A percentile compares a stretch with the other conserved stretches of the same genome.
These are phyloP conservation scores for Drosophila gaucha DNA, from an alignment of 2,888 invertebrate genomes.

Conservation along the genomic window DNA sequence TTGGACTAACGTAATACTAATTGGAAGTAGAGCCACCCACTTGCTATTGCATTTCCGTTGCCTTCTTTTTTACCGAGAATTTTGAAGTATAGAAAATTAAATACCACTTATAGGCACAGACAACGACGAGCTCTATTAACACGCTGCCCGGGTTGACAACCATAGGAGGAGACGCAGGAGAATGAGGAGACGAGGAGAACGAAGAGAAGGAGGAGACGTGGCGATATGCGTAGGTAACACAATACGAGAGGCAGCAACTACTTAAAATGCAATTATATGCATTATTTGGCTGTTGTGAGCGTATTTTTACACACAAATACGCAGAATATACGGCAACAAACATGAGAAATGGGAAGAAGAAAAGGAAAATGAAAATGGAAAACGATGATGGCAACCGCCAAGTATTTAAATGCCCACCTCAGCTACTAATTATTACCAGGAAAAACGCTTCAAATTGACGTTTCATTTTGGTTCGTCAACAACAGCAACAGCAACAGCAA, in stretches of 20 bases:
- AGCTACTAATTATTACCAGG: slow-evolving; percentile 84
- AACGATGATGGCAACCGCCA: slow-evolving; percentile 58
- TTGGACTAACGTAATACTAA: slow-evolving; percentile 21
- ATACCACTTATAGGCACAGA: slow-evolving; percentile 59
- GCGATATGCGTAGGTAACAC: slow-evolving; percentile 61
- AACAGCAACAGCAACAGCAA: background rate
- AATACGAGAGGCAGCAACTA: slow-evolving; percentile 74
- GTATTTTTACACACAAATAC: slow-evolving; percentile 76
- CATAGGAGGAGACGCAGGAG: background rate
- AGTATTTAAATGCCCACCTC: slow-evolving; percentile 83
- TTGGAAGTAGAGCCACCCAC: slow-evolving; percentile 68
- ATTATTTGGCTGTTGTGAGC: slow-evolving; percentile 67
- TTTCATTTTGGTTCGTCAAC: slow-evolving; percentile 74
- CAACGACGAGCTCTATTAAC: slow-evolving; percentile 49
- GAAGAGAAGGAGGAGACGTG: background rate
- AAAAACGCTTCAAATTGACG: slow-evolving; percentile 84
- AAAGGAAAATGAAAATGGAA: slow-evolving; percentile 52
- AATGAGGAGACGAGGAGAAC: background rate
- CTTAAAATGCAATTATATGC: slow-evolving; percentile 82
- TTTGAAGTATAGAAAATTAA: slow-evolving; percentile 71
- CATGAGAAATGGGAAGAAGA: slow-evolving; percentile 8
- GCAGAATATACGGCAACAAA: slow-evolving; percentile 54
- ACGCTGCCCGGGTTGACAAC: slow-evolving; percentile 52
- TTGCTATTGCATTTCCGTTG: slow-evolving; percentile 72
- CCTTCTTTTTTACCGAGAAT: slow-evolving; percentile 62